A percentile compares a stretch with the other conserved stretches of the same genome.
Evolutionary conservation across 2,888 invertebrate species (phyloP).

Genomic region (Papilio protenor): DNA sequence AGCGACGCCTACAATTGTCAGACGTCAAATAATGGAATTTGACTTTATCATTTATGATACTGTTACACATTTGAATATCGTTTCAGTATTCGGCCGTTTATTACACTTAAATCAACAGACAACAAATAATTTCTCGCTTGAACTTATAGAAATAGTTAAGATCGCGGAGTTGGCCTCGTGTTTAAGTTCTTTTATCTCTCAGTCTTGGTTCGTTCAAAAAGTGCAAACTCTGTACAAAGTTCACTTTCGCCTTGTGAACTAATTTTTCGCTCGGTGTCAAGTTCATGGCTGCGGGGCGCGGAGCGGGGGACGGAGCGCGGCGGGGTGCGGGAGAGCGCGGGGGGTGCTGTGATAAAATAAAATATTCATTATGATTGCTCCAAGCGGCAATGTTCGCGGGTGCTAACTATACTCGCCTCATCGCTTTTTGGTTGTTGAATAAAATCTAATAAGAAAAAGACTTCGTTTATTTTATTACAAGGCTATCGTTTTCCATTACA

Average conservation of each 20-base stretch:
- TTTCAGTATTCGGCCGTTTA: background rate
- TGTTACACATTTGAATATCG: too few relatives aligned
- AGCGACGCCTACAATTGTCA: too few relatives aligned
- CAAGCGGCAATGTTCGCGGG: constrained; percentile 76
- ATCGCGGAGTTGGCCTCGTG: constrained; percentile 46
- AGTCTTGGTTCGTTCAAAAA: constrained; percentile 80
- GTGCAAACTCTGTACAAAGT: constrained; percentile 82
- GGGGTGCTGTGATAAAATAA: constrained; percentile 80
- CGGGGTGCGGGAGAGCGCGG: constrained; percentile 53
- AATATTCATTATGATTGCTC: constrained; percentile 84
- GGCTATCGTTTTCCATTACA: background rate
- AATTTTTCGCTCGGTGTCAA: constrained; percentile 84
- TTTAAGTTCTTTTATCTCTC: constrained; percentile 80
- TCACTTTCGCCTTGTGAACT: constrained; percentile 84
- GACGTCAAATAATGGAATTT: too few relatives aligned
- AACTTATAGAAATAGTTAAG: background rate
- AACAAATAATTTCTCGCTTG: background rate
- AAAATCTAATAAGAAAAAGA: background rate
- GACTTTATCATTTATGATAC: too few relatives aligned
- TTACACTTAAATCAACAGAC: background rate
- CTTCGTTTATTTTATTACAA: background rate
- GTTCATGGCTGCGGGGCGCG: constrained; percentile 73
- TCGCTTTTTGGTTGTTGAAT: constrained; percentile 43
- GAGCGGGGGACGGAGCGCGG: constrained; percentile 46
- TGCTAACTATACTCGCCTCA: constrained; percentile 45